A percentile compares a stretch with the other conserved stretches of the same genome.
Conservation (phyloP, 2,797 vertebrate genomes). For the Scleropages formosus region DNA sequence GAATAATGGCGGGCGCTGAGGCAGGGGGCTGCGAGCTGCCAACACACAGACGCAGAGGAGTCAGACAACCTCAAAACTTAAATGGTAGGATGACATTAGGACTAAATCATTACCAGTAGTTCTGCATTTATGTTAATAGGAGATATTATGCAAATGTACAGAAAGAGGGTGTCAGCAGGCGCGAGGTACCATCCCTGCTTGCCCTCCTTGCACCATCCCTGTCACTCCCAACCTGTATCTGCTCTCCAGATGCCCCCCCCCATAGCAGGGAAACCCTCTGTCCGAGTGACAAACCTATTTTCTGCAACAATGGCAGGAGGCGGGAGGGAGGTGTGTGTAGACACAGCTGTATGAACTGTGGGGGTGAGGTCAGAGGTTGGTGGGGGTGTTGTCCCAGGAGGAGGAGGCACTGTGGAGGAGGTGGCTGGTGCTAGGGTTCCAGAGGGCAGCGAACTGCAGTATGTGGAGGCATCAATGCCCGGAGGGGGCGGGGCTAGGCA, state of each 20-base stretch:
- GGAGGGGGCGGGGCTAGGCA: constrained; percentile 91
- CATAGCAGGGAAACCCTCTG: no score
- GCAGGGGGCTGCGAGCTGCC: constrained; percentile 56
- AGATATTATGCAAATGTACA: no score
- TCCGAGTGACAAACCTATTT: constrained; percentile 48
- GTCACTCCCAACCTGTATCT: no score
- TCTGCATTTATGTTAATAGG: no score
- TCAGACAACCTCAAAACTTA: no score
- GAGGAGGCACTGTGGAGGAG: constrained; percentile 67
- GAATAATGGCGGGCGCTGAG: constrained; percentile 83
- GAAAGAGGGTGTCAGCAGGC: no score
- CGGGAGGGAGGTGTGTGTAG: constrained; percentile 41
- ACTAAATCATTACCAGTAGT: no score
- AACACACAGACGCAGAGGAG: background rate
- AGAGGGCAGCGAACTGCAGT: constrained; percentile 77
- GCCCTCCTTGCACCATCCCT: no score
- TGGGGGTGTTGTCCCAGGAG: constrained; percentile 53
- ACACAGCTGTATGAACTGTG: constrained; percentile 34
- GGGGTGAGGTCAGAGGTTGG: constrained; percentile 21
- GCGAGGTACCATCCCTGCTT: no score
- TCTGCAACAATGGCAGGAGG: constrained; percentile 45
- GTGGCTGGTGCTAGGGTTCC: constrained; percentile 68
- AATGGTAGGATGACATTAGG: no score
- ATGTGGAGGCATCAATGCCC: constrained; percentile 81
- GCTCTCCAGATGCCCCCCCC: no score